Percentiles rank a stretch among this genome's conserved stretches.
phyloP scores from a whole-genome alignment of 2,888 invertebrate genomes.

The Synergus laeviventris region DNA sequence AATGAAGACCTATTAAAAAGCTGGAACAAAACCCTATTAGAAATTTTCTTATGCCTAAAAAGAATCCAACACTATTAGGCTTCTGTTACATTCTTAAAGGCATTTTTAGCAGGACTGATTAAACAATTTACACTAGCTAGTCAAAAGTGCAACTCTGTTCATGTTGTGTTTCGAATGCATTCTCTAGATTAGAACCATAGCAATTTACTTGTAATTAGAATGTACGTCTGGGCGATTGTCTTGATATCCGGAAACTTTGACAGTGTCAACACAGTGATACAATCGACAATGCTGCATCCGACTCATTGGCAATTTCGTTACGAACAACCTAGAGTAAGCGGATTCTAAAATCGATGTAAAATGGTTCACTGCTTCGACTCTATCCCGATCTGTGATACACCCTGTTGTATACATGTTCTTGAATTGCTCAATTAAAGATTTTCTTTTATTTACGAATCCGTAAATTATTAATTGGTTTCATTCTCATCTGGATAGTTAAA shows the following conservation, averaged over 20 bases:
- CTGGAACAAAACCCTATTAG: too few relatives aligned
- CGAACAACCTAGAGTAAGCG: constrained; percentile 14
- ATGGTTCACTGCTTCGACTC: not conserved
- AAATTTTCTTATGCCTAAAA: too few relatives aligned
- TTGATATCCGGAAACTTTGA: constrained; percentile 7
- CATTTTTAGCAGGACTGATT: too few relatives aligned
- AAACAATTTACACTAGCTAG: not conserved
- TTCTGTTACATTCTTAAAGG: too few relatives aligned
- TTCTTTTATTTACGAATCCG: not conserved
- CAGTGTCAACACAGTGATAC: constrained; percentile 7
- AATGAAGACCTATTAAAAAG: too few relatives aligned
- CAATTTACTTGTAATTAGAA: constrained; percentile 12
- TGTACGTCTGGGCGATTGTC: not conserved
- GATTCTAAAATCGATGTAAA: constrained; percentile 6
- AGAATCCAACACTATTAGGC: too few relatives aligned
- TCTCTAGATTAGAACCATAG: constrained; percentile 8
- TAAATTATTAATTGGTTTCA: too few relatives aligned
- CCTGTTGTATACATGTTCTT: not conserved
- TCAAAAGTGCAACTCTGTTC: constrained; percentile 9
- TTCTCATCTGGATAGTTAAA: too few relatives aligned
- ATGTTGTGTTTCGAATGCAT: constrained; percentile 1
- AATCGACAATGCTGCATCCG: constrained; percentile 12
- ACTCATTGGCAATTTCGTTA: constrained; percentile 21
- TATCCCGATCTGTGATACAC: not conserved
- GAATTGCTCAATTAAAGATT: not conserved